Evolutionary conservation across 2,888 invertebrate species (phyloP), one percentile per base, ranked within the genome.

Genomic region (Tipula confusa): DNA sequence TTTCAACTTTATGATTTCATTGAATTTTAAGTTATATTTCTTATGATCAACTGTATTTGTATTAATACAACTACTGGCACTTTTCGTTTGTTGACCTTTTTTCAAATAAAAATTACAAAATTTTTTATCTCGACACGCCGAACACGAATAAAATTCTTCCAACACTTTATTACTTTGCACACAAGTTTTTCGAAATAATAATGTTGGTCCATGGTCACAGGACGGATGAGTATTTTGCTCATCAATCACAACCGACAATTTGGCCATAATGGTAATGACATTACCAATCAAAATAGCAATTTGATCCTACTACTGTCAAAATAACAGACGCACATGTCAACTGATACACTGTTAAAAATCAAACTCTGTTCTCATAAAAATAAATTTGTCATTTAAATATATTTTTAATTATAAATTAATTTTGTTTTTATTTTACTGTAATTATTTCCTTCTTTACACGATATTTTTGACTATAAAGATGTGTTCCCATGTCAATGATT

Each of bases 91-190:
- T 1, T 24, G 2, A 24, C 43, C 86, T 88, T 86, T 92, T 18
- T 15, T 31, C 11, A 82, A 9, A 82, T 82, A 82, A 33, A 82
- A 82, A 4, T 15, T 33, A 82, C 82, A 82, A 15, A 4, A 18
- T 87, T 95, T 95, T 85, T 94, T 91, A 87, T 95, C 94, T 84
- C 97, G 92, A 88, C 95, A 95, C 0, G 96, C 95, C 0, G 97
- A 93, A 88, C 97, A 98, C 0, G 95, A 94, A 89, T 92, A 97
- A 89, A 93, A 97, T 1, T 89, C 90, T 82, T 90, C 86, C 24
- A 64, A 64, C 0, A 86, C 84, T 80, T 86, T 84, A 79, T 89
- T 88, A 28, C 18, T 33, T 29, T 24, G 29, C 2, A 18, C 29
- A 6, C n/a, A 43, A 33, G 85, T 85, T 64, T 88, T 89, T 24